A percentile compares a stretch with the other conserved stretches of the same genome.
Conservation (phyloP, 2,888 invertebrate genomes). For the Uloborus plumipes region DNA sequence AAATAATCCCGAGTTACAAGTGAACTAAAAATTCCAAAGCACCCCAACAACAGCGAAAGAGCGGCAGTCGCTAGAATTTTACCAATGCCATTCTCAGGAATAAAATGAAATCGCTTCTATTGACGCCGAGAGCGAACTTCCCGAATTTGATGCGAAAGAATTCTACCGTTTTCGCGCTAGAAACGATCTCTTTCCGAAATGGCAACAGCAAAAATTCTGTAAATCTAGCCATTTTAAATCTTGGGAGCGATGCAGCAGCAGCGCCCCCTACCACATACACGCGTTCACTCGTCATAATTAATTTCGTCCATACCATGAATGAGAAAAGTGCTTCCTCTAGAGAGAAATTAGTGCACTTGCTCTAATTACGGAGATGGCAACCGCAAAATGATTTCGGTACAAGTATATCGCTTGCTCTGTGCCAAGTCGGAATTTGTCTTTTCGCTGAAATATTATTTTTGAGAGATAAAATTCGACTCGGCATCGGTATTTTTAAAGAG, state of each 20-base stretch:
- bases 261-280: constrained; percentile 11
- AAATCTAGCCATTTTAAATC: constrained; percentile 25
- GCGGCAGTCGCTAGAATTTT: too few species aligned
- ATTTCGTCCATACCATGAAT: constrained; percentile 25
- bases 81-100: too few species aligned
- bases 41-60: too few species aligned
- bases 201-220: too few species aligned
- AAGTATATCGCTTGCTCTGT: constrained; percentile 31
- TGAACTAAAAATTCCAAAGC: too few species aligned
- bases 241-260: neutral
- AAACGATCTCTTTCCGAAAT: too few species aligned
- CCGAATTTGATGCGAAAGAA: too few species aligned
- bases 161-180: too few species aligned
- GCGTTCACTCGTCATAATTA: constrained; percentile 42
- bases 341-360: constrained; percentile 47
- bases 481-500: too few species aligned
- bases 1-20: too few species aligned
- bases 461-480: neutral
- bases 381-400: constrained; percentile 33
- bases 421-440: neutral
- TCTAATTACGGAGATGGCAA: constrained; percentile 48
- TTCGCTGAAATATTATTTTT: neutral
- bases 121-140: too few species aligned
- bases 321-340: constrained; percentile 19
- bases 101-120: too few species aligned